phyloP scores from a whole-genome alignment of 2,888 invertebrate genomes.

The Acrobasis consociella region DNA sequence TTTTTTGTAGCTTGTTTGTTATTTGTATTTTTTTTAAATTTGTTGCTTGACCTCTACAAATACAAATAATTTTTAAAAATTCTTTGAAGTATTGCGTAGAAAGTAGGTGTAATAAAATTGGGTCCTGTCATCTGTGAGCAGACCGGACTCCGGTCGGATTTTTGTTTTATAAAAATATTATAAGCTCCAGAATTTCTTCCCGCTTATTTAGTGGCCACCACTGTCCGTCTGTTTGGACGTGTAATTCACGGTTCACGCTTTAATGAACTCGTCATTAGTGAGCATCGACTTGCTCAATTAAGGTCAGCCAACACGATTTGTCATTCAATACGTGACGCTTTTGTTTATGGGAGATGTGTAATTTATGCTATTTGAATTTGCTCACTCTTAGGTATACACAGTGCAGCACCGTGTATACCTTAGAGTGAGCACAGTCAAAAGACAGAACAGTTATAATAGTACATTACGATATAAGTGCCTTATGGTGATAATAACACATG shows the following conservation, averaged over 20 bases:
- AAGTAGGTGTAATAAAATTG: too few species aligned
- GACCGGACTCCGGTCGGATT: too few species aligned
- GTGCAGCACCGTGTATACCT: not conserved
- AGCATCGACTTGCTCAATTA: conserved; percentile 44
- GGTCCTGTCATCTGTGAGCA: too few species aligned
- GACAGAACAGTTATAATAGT: too few species aligned
- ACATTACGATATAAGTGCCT: too few species aligned
- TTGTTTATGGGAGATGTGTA: conserved; percentile 24
- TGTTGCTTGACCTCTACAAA: not conserved
- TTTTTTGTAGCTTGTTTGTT: not conserved
- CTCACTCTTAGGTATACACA: too few species aligned
- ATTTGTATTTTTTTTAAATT: not conserved
- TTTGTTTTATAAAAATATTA: too few species aligned
- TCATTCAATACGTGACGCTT: conserved; percentile 28
- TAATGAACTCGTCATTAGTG: conserved; percentile 58
- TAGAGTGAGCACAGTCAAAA: not conserved
- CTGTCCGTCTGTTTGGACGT: conserved; percentile 43
- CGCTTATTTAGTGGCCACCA: conserved; percentile 15
- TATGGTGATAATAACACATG: too few species aligned
- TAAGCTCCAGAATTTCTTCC: not conserved
- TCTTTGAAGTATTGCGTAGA: too few species aligned
- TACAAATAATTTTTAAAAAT: too few species aligned
- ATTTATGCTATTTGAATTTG: conserved; percentile 10
- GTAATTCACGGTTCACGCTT: conserved; percentile 51
- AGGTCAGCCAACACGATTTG: conserved; percentile 35